A percentile compares a stretch with the other conserved stretches of the same genome.
Conservation (phyloP, 2,797 vertebrate species). For the Myotis pilosus region DNA sequence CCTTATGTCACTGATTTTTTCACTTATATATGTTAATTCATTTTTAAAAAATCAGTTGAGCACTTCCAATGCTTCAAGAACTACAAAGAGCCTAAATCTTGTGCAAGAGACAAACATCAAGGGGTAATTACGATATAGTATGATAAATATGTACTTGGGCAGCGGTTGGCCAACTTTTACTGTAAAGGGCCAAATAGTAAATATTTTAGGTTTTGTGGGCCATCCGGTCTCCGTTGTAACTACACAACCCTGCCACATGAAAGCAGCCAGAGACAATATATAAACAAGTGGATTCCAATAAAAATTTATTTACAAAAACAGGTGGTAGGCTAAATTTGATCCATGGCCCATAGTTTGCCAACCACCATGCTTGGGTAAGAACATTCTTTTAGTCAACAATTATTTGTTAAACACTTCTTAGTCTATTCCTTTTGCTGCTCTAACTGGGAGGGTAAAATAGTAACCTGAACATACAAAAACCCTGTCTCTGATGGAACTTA, state of each 20-base stretch:
- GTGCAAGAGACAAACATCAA: conserved; percentile 25
- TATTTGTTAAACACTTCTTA: not conserved
- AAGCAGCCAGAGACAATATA: not conserved
- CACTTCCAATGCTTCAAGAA: not conserved
- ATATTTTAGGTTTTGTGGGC: conserved; percentile 52
- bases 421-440: not conserved
- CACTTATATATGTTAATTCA: not conserved
- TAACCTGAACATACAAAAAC: not conserved
- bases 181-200: conserved; percentile 24
- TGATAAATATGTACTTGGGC: not conserved
- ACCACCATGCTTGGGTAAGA: not conserved
- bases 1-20: not conserved
- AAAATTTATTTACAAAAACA: conserved; percentile 47
- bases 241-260: conserved; percentile 22
- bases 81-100: conserved; percentile 43
- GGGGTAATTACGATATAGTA: not conserved
- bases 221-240: conserved; percentile 14
- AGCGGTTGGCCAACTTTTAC: not conserved
- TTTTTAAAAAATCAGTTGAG: not conserved
- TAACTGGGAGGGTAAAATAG: not conserved
- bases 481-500: not conserved
- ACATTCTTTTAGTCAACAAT: not conserved
- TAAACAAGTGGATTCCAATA: not conserved
- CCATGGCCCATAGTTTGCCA: conserved; percentile 9
- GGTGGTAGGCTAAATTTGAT: conserved; percentile 25